Base-by-base conservation (phyloP, 2,797 vertebrate genomes). In the Coreius guichenoti region DNA sequence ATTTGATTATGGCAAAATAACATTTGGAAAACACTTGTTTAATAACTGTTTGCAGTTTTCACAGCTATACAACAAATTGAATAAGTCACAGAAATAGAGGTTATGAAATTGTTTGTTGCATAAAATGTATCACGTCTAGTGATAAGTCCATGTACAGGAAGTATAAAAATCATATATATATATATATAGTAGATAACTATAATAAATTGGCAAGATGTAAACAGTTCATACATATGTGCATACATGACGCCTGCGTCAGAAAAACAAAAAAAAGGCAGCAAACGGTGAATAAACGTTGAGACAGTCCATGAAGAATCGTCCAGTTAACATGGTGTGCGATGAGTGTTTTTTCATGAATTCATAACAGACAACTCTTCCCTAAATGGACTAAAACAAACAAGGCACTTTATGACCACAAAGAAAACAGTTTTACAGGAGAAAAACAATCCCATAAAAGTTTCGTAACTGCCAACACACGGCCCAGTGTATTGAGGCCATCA, bases 171-270 rank as follows among this genome's bases (percentile, higher is more conserved):
- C 93, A 89, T 92, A 95, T 94, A 95, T 95, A 95, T 94, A 95
- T 94, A 94, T 93, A 92, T 85, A 89, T 92, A 95, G 95, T 95
- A 96, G 95, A 94, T 96, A 93, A 96, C 94, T 96, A 94, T 95
- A 96, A 94, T 94, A 91, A 92, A 95, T 95, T 94, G 95, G 95
- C 94, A 96, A 95, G 95, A 96, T 97, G 96, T 97, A 97, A 98
- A 98, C 97, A 97, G 95, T 97, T 93, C 92, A 94, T 94, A 94
- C 93, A 94, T 95, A 93, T 96, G 96, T 97, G 96, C 96, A 97
- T 96, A 96, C 89, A 95, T 96, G 97, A 98, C 97, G 97, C 98
- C 98, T 94, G 98, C 98, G 97, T 95, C 98, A 96, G 94, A 93
- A 94, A 92, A 93, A 91, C 92, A 29, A 54, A 89, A 92, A 91